Evolutionary conservation across 2,113 vertebrate species (phyloP), one percentile per base, ranked within the genome.

Genomic region (Pomatorhinus ruficollis): DNA sequence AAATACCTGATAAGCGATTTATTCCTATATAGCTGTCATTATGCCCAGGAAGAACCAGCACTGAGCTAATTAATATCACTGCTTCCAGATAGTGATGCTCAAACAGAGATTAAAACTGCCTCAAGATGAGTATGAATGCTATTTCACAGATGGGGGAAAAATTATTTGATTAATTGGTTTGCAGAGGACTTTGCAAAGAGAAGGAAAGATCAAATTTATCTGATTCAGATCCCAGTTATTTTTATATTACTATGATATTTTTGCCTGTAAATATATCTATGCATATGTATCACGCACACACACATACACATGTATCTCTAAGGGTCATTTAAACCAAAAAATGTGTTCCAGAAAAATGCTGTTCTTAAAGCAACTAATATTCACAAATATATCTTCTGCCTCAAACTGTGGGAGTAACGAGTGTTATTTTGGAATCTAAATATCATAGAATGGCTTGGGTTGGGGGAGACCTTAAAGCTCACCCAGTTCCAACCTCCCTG

Each of bases 1-100:
- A 96, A 97, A 87, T 92, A 97, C 89, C 88, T 23, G 49, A 92
- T 90, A 89, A 96, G 76, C 70, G 75, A 92, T 90, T 97, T 96
- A 61, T 72, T 56, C 57, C 53, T 49, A 79, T 56, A 64, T 76
- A 24, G 35, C 25, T 95, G 60, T 70, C 83, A 87, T 89, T 82
- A 78, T 25, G 49, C 52, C 65, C 65, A 82, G 81, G n/a, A 95
- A 95, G 50, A 94, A 53, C 49, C 87, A 83, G 10, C n/a, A 53
- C 25, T 49, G 69, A 72, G 84, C 40, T 85, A 89, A 94, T 94
- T 93, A 96, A 85, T 79, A 91, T 72, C 40, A 53, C 15, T 87
- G 21, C 42, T 93, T 89, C 65, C 50, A 91, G 45, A 91, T 31
- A 79, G 25, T n/a, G 60, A 94, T 0, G 10, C 49, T 82, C 74